Evolutionary conservation across 2,888 invertebrate species (phyloP).

Genomic region (Axea sp.): DNA sequence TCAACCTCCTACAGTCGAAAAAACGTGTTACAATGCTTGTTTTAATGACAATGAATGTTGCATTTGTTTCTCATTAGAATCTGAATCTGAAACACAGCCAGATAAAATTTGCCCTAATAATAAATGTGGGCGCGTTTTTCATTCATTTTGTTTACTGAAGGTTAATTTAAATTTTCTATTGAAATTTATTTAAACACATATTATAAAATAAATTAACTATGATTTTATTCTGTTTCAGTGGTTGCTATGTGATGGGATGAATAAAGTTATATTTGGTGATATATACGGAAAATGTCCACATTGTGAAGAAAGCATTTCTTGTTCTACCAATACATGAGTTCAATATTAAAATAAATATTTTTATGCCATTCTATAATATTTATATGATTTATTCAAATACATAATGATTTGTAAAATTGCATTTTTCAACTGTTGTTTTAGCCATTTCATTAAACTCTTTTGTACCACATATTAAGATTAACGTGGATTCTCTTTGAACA

Average conservation of each 20-base stretch:
- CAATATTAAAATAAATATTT: no score
- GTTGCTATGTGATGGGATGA: conserved; percentile 70
- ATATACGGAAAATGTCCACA: conserved; percentile 75
- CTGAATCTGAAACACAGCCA: conserved; percentile 67
- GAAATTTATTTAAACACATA: conserved; percentile 12
- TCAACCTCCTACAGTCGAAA: conserved; percentile 49
- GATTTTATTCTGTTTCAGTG: conserved; percentile 68
- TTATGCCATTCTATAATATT: no score
- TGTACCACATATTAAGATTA: conserved; percentile 75
- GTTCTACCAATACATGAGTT: conserved; percentile 62
- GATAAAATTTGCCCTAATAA: conserved; percentile 73
- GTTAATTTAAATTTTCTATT: conserved; percentile 58
- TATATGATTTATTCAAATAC: not conserved
- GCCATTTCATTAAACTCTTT: conserved; percentile 66
- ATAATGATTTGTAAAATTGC: conserved; percentile 4
- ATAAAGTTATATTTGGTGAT: conserved; percentile 70
- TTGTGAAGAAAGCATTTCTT: conserved; percentile 73
- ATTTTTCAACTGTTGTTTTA: conserved; percentile 41
- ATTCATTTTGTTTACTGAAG: conserved; percentile 71
- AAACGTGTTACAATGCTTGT: conserved; percentile 58
- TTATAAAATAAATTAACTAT: conserved; percentile 5
- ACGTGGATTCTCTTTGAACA: conserved; percentile 62
- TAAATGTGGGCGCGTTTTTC: conserved; percentile 73
- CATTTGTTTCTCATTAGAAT: conserved; percentile 73
- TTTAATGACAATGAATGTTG: conserved; percentile 74